Base-by-base conservation (phyloP, 2,888 invertebrate species). In the Aphidius colemani region DNA sequence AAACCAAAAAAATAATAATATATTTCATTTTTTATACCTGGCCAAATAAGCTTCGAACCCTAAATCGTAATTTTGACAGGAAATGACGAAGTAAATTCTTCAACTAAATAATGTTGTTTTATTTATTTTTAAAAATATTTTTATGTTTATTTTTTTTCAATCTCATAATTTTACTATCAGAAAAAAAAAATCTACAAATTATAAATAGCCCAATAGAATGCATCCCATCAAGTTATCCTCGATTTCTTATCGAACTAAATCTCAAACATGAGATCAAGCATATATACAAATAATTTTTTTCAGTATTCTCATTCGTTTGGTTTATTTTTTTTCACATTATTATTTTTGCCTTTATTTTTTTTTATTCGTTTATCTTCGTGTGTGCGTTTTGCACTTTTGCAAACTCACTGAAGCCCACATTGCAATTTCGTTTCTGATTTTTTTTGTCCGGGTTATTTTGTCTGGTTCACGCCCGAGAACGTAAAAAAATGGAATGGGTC, bases 181-280 rank as follows among this genome's bases (percentile, higher is more conserved):
- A 63, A 62, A 64, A 18, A 43, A 64, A 63, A 67, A 66, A 67
- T 67, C 64, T 65, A 67, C 66, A 64, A 67, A 67, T 67, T 67
- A 5, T 66, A 66, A 53, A 67, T 66, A 65, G 64, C 67, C 66
- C 66, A 64, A 65, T 64, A 65, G 66, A 67, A 67, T 69, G 63
- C 57, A 49, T 30, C 18, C 18, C 18, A 18, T 18, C 18, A 18
- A 18, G 18, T 18, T 18, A 18, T 18, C 3, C 30, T 56, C 18
- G 6, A 50, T 30, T 56, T 10, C 63, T 69, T 69, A 67, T 69
- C 66, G 62, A 40, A n/a, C 44, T 39, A 40, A 43, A 67, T 69
- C 68, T 67, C 61, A 57, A 69, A 67, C 68, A 68, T 67, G 65
- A 64, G 67, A 67, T 68, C 67, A 64, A 66, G 64, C 65, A 30